Conservation (phyloP, 2,797 vertebrate species). For the Rhynchotus rufescens region DNA sequence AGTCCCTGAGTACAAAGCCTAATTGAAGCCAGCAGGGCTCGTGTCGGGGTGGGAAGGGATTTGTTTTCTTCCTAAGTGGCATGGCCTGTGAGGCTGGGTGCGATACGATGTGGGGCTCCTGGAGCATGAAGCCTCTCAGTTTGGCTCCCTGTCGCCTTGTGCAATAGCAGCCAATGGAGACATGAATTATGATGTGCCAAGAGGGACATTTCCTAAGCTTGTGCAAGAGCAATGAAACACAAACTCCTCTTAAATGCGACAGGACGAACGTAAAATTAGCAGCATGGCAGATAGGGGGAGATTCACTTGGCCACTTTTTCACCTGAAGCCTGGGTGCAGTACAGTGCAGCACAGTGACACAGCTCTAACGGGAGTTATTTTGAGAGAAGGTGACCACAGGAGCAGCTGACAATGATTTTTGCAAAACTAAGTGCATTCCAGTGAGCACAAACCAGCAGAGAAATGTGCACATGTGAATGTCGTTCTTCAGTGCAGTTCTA, state of each 20-base stretch:
- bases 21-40: constrained; percentile 35
- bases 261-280: neutral
- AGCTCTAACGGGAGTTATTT: neutral
- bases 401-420: neutral
- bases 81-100: neutral
- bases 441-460: neutral
- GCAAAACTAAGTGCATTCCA: neutral
- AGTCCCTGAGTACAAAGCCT: neutral
- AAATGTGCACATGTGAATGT: neutral
- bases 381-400: neutral
- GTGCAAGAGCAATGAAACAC: neutral
- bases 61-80: neutral
- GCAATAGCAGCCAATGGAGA: constrained; percentile 11
- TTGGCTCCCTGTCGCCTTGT: neutral
- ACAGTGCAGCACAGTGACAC: neutral
- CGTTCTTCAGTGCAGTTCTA: too few relatives aligned
- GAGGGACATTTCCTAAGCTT: constrained; percentile 18
- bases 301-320: rapidly evolving
- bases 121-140: too few relatives aligned
- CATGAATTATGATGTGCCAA: constrained; percentile 35
- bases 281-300: neutral
- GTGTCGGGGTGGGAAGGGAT: neutral
- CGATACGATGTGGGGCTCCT: neutral
- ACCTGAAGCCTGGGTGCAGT: rapidly evolving
- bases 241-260: neutral